Evolutionary conservation across 2,888 invertebrate species (phyloP), one percentile per base, ranked within the genome.

Genomic region (Drosophila emarginata): DNA sequence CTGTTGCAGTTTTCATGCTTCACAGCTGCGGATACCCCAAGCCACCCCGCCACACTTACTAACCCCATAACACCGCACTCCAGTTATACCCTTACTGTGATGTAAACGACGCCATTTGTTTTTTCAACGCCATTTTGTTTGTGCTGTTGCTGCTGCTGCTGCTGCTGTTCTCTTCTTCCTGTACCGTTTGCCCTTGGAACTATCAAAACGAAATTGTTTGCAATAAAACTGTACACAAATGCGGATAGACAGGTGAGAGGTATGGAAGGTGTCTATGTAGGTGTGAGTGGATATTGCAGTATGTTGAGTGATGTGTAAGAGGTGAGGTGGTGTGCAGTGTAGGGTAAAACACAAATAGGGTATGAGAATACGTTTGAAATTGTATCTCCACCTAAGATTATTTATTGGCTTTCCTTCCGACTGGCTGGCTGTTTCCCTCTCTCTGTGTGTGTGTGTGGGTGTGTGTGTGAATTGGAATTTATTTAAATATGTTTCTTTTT

Each of bases 21-120:
- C 65, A 39, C 45, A 18, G 64, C 37, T 28, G 6, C 28, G 28
- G 6, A 28, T 28, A 4, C 28, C 28, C 28, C 28, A 28, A 28
- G 28, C 32, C 11, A 32, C 9, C 9, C 3, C 1, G 12, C 6
- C n/a, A 28, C 52, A 14, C 39, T 1, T 4, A 0, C 28, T 15
- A 21, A 14, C 3, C 21, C 23, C 23, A 21, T 4, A 3, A 7
- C 40, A 4, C 58, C 28, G 7, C 7, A 1, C 28, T 15, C 18
- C 2, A 39, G 15, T 39, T 23, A 54, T 45, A 28, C 45, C 37
- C 12, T 52, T 28, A 23, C 51, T 12, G 64, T 69, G 62, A 65
- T 72, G 81, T 78, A 80, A 81, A 73, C 77, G 85, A 81, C 81
- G 72, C 85, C 82, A 87, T 82, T 87, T 82, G 87, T 87, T 87